Conservation (phyloP, 2,113 vertebrate genomes). For the Sciurus niger region DNA sequence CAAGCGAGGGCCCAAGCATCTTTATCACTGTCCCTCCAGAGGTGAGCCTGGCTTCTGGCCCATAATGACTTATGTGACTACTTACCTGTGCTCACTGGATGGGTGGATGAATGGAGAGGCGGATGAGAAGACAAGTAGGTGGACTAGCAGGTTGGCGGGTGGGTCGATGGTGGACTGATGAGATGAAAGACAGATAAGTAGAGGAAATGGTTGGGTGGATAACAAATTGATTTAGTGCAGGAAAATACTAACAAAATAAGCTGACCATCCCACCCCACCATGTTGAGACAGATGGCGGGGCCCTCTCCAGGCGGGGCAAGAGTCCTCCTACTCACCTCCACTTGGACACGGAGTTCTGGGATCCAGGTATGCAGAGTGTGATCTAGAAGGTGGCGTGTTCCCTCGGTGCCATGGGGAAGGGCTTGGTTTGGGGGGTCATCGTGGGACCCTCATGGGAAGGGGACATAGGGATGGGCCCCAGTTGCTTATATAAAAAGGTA, state of each 20-base stretch:
- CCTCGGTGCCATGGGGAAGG: background rate
- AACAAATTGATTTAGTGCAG: background rate
- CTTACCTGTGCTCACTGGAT: background rate
- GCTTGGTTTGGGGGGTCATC: background rate
- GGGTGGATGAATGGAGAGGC: too few species aligned
- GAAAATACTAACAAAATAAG: background rate
- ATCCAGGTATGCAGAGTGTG: background rate
- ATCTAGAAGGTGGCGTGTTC: background rate
- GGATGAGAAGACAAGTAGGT: accelerated
- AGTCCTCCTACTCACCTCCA: background rate
- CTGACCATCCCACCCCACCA: background rate
- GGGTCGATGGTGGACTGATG: background rate
- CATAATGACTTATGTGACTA: background rate
- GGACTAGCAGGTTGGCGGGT: background rate
- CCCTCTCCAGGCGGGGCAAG: background rate
- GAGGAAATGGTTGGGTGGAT: background rate
- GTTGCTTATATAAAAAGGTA: background rate
- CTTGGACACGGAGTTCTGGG: background rate
- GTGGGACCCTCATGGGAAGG: background rate
- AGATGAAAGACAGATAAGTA: background rate
- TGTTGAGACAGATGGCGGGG: background rate
- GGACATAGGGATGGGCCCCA: background rate
- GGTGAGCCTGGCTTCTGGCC: background rate
- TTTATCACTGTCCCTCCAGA: background rate
- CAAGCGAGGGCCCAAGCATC: background rate